These are phyloP conservation scores for Lacerta viridis DNA, from an alignment of 2,797 vertebrate genomes.

Conservation along the genomic window DNA sequence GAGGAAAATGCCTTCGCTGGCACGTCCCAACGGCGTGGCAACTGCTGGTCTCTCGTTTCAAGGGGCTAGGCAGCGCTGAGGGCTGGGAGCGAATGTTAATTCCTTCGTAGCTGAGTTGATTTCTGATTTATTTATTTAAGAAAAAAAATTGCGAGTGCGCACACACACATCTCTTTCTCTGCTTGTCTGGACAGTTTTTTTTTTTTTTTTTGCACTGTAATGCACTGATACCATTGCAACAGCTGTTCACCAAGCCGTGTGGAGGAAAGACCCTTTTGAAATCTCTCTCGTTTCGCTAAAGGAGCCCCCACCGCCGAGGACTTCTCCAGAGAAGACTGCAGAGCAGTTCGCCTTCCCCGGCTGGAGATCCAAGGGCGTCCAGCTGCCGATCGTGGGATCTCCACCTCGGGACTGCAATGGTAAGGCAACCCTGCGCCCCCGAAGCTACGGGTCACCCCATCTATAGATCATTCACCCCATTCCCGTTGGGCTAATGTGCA, in stretches of 20 bases:
- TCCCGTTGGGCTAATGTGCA: background rate
- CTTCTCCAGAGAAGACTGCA: background rate
- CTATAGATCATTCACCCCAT: background rate
- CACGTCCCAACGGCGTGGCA: background rate
- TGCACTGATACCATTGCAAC: background rate
- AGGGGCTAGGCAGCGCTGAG: conserved; percentile 15
- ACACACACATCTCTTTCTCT: no score
- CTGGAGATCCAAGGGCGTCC: background rate
- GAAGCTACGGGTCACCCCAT: background rate
- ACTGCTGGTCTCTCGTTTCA: background rate
- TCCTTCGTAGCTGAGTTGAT: no score
- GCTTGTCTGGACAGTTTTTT: background rate
- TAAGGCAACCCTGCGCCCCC: background rate
- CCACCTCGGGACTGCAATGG: background rate
- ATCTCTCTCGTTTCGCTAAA: background rate
- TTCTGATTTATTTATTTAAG: background rate
- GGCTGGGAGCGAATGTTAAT: background rate
- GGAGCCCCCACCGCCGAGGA: background rate
- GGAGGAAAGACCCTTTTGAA: background rate
- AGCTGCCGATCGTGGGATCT: no score
- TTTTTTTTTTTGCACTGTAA: background rate
- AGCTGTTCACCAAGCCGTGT: background rate
- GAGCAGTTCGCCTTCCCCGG: background rate
- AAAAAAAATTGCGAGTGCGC: no score
- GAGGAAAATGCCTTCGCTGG: background rate